Base-by-base conservation (phyloP, 1,140 invertebrate genomes). In the Littorina saxatilis region DNA sequence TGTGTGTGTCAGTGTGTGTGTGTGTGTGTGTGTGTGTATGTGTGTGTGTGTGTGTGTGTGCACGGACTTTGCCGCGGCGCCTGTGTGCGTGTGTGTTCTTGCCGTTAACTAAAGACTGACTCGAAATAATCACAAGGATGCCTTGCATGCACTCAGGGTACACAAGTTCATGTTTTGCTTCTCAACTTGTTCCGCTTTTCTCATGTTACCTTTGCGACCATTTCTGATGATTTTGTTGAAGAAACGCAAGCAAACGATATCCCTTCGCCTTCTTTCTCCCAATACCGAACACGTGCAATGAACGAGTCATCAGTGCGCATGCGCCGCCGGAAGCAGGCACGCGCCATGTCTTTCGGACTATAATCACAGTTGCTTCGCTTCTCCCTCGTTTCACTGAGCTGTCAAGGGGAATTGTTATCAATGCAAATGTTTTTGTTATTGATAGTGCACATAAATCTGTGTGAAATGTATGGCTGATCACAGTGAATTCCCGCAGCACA, bases 261-360 rank as follows among this genome's bases (percentile, higher is more conserved):
- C 9, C n/a, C 27, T 35, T 68, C 32, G 32, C 66, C 32, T 29
- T 2, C 66, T 32, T 17, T 29, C 55, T 13, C 55, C 55, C 55
- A 58, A 5, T 58, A 58, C 61, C 9, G 66, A 68, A 39, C 66
- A 68, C 66, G 66, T 68, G 66, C 66, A 68, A 68, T 68, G 66
- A 39, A 68, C 66, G 66, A 68, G 66, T 68, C 66, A 68, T 68
- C 66, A 68, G 35, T 39, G 66, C 66, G 66, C 66, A 68, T 68
- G 66, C 66, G 66, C 39, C 66, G 66, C 66, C 66, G 66, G 66
- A 68, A 68, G 66, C 13, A 2, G 66, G 17, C 66, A 68, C 66
- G 66, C 35, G 66, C 35, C 66, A 20, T 68, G 35, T 68, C 66
- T 17, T 17, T 20, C 32, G 66, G 35, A 3, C 66, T 23, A 35